phyloP scores from a whole-genome alignment of 2,113 vertebrate species.

The Pseudorasbora parva region DNA sequence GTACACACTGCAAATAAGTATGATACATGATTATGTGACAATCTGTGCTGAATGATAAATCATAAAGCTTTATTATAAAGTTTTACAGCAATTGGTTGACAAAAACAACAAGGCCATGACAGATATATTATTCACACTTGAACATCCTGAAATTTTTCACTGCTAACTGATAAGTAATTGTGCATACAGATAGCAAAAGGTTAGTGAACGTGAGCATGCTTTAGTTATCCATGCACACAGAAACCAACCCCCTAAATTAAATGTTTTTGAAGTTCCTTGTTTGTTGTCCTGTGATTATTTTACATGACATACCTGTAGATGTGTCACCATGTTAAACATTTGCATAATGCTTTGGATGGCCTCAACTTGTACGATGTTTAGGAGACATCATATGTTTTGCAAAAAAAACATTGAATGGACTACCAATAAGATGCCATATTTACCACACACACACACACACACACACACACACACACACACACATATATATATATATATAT shows the following conservation, averaged over 20 bases:
- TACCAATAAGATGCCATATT: no score
- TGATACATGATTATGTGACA: not conserved
- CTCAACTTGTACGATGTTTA: no score
- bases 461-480: no score
- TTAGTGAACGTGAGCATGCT: not conserved
- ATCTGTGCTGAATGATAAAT: not conserved
- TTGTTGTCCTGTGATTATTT: not conserved
- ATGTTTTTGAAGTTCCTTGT: not conserved
- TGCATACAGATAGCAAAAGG: not conserved
- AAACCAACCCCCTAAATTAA: not conserved
- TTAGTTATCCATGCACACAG: not conserved
- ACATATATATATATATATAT: no score
- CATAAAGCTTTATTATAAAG: not conserved
- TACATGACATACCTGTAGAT: no score
- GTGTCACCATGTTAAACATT: not conserved
- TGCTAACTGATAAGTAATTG: not conserved
- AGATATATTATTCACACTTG: not conserved
- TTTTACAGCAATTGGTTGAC: no score
- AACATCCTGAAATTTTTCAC: not conserved
- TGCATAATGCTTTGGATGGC: not conserved
- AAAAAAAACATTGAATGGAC: no score
- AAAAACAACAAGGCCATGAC: not conserved
- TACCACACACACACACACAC: no score
- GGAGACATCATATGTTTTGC: no score
- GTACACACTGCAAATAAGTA: not conserved